phyloP scores from a whole-genome alignment of 2,888 invertebrate species.

The Lumbricus terrestris region DNA sequence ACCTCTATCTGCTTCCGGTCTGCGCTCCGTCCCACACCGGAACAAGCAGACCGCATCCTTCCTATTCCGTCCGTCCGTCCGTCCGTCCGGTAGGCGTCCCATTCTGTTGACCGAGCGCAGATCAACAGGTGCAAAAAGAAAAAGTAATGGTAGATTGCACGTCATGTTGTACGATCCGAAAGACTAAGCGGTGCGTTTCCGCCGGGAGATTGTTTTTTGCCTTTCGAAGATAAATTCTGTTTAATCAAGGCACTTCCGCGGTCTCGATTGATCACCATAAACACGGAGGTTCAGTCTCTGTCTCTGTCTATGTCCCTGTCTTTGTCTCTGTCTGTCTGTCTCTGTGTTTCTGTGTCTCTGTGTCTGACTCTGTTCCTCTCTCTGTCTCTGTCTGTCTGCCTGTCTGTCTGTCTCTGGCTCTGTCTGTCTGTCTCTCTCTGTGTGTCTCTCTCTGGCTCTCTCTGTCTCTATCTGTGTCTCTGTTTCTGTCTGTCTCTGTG shows the following conservation, averaged over 20 bases:
- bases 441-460: no score
- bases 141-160: neutral
- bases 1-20: neutral
- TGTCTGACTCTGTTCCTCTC: no score
- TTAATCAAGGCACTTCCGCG: neutral
- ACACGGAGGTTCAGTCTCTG: no score
- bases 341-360: no score
- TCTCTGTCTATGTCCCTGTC: no score
- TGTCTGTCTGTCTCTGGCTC: no score
- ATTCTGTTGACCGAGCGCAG: neutral
- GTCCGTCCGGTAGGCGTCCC: neutral
- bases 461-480: no score
- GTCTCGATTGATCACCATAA: neutral
- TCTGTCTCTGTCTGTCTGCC: no score
- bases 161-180: neutral
- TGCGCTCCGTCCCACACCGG: neutral
- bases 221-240: neutral
- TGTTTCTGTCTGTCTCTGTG: no score
- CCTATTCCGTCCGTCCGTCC: neutral
- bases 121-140: neutral
- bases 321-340: no score
- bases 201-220: no score
- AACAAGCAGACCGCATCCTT: neutral
- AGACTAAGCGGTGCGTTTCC: neutral
- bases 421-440: no score